Percentiles rank a stretch among this genome's conserved stretches.
Evolutionary conservation across 64 coral and sea anemone genomes (phyloP).

Genomic region (Dendronephthya gigantea): DNA sequence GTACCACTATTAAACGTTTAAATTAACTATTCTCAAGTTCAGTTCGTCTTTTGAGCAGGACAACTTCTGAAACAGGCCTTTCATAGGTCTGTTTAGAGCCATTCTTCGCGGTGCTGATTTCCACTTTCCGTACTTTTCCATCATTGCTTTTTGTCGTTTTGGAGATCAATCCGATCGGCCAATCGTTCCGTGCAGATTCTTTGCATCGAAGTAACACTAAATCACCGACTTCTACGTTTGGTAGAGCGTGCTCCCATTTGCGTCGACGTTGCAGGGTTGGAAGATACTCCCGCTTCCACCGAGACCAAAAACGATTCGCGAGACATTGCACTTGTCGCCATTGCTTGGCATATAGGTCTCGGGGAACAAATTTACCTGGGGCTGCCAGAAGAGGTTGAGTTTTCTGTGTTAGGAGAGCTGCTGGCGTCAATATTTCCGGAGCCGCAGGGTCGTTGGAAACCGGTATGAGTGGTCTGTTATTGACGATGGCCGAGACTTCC

Average conservation of each 20-base stretch:
- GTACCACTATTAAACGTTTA: too few species aligned
- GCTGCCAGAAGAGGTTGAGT: neutral
- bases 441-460: too few species aligned
- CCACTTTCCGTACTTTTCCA: neutral
- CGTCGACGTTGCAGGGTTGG: neutral
- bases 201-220: neutral
- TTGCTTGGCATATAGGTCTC: neutral
- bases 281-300: neutral
- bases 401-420: neutral
- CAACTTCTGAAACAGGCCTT: too few species aligned
- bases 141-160: too few species aligned
- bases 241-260: neutral
- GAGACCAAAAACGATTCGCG: neutral
- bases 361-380: neutral
- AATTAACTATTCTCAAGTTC: too few species aligned
- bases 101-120: too few species aligned
- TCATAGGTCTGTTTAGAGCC: too few species aligned
- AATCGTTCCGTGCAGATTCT: neutral
- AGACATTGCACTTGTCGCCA: conserved; percentile 12
- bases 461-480: too few species aligned
- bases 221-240: neutral
- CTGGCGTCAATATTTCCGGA: neutral
- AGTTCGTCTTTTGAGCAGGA: too few species aligned
- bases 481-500: conserved; percentile 1
- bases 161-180: too few species aligned